These are phyloP conservation scores for Thymelicus sylvestris DNA, from an alignment of 2,888 invertebrate genomes.

Conservation along the genomic window DNA sequence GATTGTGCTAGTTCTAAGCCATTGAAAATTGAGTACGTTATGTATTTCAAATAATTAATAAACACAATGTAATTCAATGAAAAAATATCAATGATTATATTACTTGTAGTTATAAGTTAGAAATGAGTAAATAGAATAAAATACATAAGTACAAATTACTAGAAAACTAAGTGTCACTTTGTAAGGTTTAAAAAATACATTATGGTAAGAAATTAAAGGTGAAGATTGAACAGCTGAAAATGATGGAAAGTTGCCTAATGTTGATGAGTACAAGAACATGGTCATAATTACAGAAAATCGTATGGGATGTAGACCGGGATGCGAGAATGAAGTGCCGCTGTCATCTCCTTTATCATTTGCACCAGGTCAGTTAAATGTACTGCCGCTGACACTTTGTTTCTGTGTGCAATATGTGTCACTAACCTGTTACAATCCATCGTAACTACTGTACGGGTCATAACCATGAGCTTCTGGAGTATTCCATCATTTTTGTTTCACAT, in stretches of 20 bases:
- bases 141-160: too few species aligned
- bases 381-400: constrained; percentile 75
- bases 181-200: background rate
- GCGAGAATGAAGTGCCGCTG: constrained; percentile 83
- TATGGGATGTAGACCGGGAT: constrained; percentile 81
- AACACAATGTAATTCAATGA: too few species aligned
- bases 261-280: constrained; percentile 62
- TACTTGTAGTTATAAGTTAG: too few species aligned
- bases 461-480: constrained; percentile 51
- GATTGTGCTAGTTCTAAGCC: constrained; percentile 51
- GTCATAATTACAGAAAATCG: constrained; percentile 82
- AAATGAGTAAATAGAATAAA: too few species aligned
- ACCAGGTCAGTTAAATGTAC: constrained; percentile 84
- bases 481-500: constrained; percentile 42
- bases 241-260: constrained; percentile 11
- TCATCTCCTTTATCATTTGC: constrained; percentile 81
- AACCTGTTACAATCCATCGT: constrained; percentile 60
- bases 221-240: constrained; percentile 14
- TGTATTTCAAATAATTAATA: background rate
- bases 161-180: background rate
- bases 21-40: background rate
- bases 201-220: background rate
- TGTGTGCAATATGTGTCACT: constrained; percentile 82
- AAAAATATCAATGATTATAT: too few species aligned
- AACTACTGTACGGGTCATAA: constrained; percentile 54